These are phyloP conservation scores for Druceiella hillmani DNA, from an alignment of 2,888 invertebrate species.

Conservation along the genomic window DNA sequence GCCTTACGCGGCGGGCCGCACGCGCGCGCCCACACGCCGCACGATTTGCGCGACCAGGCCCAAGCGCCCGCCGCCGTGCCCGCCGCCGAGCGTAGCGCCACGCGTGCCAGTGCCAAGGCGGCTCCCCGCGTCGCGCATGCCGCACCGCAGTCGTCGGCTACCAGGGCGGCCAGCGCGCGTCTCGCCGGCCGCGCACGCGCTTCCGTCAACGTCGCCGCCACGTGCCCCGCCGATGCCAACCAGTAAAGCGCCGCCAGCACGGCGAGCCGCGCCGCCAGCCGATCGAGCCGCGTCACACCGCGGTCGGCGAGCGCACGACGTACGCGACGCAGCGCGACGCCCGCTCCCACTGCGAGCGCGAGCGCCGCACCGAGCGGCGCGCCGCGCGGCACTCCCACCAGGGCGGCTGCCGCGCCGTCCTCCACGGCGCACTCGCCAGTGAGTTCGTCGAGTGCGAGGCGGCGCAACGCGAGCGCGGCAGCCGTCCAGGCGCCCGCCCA, in stretches of 20 bases:
- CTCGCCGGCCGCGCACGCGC: slow-evolving; percentile 48
- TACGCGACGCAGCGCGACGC: slow-evolving; percentile 71
- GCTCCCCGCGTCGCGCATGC: slow-evolving; percentile 29
- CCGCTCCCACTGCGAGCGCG: slow-evolving; percentile 68
- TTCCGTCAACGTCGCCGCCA: slow-evolving; percentile 65
- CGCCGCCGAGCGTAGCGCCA: slow-evolving; percentile 54
- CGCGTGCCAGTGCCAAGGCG: slow-evolving; percentile 51
- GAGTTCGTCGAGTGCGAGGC: slow-evolving; percentile 73
- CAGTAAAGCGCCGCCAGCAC: slow-evolving; percentile 75
- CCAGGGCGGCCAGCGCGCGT: slow-evolving; percentile 40
- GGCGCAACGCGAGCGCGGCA: slow-evolving; percentile 70
- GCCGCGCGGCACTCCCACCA: slow-evolving; percentile 57
- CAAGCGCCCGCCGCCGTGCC: slow-evolving; percentile 63
- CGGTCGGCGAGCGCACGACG: slow-evolving; percentile 48
- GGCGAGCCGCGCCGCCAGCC: slow-evolving; percentile 69
- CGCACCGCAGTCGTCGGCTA: slow-evolving; percentile 44
- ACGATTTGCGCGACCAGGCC: slow-evolving; percentile 60
- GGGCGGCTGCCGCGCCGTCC: slow-evolving; percentile 53
- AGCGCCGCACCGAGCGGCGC: slow-evolving; percentile 62
- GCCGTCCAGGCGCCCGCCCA: slow-evolving; percentile 82
- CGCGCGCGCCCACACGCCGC: slow-evolving; percentile 50
- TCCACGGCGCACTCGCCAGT: slow-evolving; percentile 79
- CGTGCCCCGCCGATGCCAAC: slow-evolving; percentile 62
- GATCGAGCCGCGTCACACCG: slow-evolving; percentile 65
- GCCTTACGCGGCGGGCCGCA: slow-evolving; percentile 45